Evolutionary conservation across 2,113 vertebrate genomes (phyloP).

Genomic region (Nothoprocta pentlandii): DNA sequence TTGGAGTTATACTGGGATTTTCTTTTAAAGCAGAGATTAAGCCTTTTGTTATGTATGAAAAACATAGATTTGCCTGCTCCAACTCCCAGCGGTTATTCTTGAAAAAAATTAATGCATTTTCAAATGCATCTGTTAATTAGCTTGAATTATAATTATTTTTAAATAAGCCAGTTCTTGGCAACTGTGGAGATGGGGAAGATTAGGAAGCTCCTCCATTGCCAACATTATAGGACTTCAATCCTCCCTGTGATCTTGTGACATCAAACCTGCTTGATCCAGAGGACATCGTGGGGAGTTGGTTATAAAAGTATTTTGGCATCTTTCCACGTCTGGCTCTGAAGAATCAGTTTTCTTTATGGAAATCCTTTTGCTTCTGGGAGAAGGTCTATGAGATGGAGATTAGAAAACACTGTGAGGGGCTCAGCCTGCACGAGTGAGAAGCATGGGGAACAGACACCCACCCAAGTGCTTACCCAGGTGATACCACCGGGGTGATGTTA

Average conservation of each 20-base stretch:
- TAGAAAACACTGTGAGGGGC: background rate
- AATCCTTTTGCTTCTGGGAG: background rate
- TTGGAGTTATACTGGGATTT: constrained; percentile 35
- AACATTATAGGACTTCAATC: background rate
- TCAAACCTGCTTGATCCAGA: background rate
- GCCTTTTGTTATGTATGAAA: constrained; percentile 64
- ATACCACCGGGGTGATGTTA: background rate
- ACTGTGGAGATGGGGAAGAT: constrained; percentile 7
- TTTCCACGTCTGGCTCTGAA: background rate
- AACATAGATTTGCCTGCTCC: constrained; percentile 41
- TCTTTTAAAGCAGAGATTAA: constrained; percentile 52
- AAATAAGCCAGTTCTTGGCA: constrained; percentile 55
- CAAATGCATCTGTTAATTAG: constrained; percentile 60
- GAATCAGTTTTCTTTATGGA: background rate
- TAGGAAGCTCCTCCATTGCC: background rate
- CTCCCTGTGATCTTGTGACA: background rate
- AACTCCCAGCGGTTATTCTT: constrained; percentile 12
- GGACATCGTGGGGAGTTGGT: background rate
- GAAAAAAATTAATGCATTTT: constrained; percentile 51
- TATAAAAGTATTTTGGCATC: background rate
- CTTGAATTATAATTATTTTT: constrained; percentile 62
- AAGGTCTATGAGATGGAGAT: background rate
- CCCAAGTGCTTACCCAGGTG: background rate
- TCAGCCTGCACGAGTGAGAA: background rate
- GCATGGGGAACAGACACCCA: background rate